Base-by-base conservation (phyloP, 53 echinoderm and acorn worm species). In the Mesocentrotus franciscanus region DNA sequence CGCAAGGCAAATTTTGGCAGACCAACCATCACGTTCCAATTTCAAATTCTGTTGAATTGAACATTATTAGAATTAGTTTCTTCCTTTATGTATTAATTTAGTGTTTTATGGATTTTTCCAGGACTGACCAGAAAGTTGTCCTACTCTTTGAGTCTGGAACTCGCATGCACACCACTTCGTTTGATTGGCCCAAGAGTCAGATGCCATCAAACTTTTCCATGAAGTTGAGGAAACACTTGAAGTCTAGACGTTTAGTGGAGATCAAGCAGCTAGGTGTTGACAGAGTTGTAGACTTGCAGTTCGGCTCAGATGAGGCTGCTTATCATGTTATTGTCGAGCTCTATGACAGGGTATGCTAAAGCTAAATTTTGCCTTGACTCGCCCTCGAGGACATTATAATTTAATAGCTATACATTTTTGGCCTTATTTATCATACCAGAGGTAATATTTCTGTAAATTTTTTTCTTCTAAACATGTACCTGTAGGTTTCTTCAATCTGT, bases 121-220 rank as follows among this genome's bases (percentile, higher is more conserved):
- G 98, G 83, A 96, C 96, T 24, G 99, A 99, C 95, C 85, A 96
- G 84, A 99, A 99, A 96, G 99, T 98, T 61, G 96, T 97, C 84
- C 92, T 99, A 3, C 96, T 98, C 22, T 93, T 99, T 78, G 99
- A 99, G 90, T 99, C 99, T 26, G 99, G 99, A 11, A 97, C 93
- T 84, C 96, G 97, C 36, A 95, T 99, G 76, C 97, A 99, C 95
- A 96, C 95, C 90, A 99, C 99, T 26, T 95, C 96, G 24, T 99
- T 97, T 95, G 99, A 99, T 75, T 99, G 99, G 99, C 99, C 99
- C 60, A 99, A 99, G 97, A 95, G 96, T 78, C 92, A 91, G 85
- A 99, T 99, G 99, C 99, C 99, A 24, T 99, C 99, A 36, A 97
- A 97, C 96, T 99, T 99, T 92, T 96, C 97, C 87, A 98, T 99